phyloP scores from a whole-genome alignment of 92 coral and sea anemone species.

The Micromussa lordhowensis region DNA sequence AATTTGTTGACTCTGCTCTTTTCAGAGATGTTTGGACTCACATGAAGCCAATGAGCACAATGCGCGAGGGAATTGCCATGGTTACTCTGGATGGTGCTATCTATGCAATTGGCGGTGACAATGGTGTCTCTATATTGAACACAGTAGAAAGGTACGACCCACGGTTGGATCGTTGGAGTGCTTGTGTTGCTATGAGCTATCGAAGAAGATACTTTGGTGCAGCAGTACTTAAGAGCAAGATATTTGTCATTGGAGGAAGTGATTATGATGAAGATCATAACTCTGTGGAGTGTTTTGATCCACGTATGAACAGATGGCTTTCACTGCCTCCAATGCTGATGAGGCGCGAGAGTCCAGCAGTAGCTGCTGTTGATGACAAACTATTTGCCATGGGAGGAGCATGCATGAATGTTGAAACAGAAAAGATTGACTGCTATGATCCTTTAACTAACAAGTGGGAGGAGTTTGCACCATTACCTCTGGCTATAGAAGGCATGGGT shows the following conservation, averaged over 20 bases:
- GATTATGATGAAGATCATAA: conserved; percentile 98
- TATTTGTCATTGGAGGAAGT: conserved; percentile 94
- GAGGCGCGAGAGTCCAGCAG: conserved; percentile 96
- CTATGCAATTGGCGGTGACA: conserved; percentile 97
- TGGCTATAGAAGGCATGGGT: conserved; percentile 98
- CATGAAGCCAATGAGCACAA: conserved; percentile 88
- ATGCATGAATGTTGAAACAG: conserved; percentile 89
- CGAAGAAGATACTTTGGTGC: conserved; percentile 98
- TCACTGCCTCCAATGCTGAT: conserved; percentile 87
- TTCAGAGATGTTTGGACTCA: conserved; percentile 89
- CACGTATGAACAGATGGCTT: conserved; percentile 97
- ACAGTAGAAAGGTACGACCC: conserved; percentile 95
- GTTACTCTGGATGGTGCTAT: conserved; percentile 91
- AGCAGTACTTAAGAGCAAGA: conserved; percentile 88
- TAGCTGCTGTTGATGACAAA: conserved; percentile 83
- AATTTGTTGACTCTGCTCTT: neutral
- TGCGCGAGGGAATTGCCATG: conserved; percentile 91
- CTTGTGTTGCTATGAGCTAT: conserved; percentile 89
- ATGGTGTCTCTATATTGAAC: conserved; percentile 89
- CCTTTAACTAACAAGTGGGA: conserved; percentile 93
- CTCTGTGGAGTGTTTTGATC: conserved; percentile 95
- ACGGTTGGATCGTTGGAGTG: conserved; percentile 92
- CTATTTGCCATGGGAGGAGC: conserved; percentile 95
- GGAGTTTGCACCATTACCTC: conserved; percentile 77
- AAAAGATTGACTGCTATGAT: conserved; percentile 84